Base-by-base conservation (phyloP, 2,797 vertebrate species). In the Lutjanus argentimaculatus region DNA sequence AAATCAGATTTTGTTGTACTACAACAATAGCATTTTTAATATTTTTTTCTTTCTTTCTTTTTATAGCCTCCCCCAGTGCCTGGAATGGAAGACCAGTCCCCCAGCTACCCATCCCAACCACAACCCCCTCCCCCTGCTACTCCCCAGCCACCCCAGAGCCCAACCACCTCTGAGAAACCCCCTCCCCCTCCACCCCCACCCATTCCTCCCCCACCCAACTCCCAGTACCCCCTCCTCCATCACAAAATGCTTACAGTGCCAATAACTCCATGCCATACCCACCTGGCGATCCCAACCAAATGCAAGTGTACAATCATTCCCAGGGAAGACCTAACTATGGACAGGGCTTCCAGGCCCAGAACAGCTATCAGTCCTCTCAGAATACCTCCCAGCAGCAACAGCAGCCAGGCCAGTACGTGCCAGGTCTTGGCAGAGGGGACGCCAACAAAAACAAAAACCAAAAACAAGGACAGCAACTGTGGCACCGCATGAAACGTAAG, bases 401-500 rank as follows among this genome's bases (percentile, higher is more conserved):
- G 49, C 89, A 90, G 25, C 80, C 85, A 36, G 86, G 89, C 55
- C 91, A 88, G n/a, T 96, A 95, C 68, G 83, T 83, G 7, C 75
- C 84, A 57, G 93, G 93, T 0, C 81, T 89, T 2, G 94, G 93
- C 25, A 92, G 93, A 80, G 93, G 90, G 63, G 97, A 97, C 11
- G 51, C 72, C 45, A 95, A 92, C 82, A 94, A 91, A 94, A 89
- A 91, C 71, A 95, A 93, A 96, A 93, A 94, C 93, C 90, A 97
- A 93, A 94, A 91, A 74, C 96, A 95, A 72, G 96, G 96, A 78
- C 97, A 97, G 72, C 97, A 97, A 81, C 90, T 97, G 9, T 98
- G 97, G 97, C 97, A 97, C 59, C 97, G 97, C 57, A 98, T 98
- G 97, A 98, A 98, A 91, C 97, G 93, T 95, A 90, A 88, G 87